phyloP scores from a whole-genome alignment of 2,797 vertebrate species.

The Molossus alvarezi region DNA sequence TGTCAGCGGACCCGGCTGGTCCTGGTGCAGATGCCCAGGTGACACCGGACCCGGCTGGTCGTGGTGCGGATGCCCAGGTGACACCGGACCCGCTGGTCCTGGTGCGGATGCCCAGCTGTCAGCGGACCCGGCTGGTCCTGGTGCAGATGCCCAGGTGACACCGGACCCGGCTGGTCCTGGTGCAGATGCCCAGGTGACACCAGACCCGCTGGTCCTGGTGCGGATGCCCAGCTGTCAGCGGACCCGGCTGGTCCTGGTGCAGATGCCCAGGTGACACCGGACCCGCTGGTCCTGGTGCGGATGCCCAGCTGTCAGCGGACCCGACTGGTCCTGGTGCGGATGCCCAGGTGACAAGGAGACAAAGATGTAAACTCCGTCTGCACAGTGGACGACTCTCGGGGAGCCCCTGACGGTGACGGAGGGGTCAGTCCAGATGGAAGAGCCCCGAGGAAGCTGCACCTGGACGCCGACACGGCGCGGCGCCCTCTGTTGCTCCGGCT shows the following conservation, averaged over 20 bases:
- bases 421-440: slow-evolving; percentile 41
- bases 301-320: background rate
- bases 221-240: too few species aligned
- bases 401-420: slow-evolving; percentile 7
- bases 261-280: too few species aligned
- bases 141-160: background rate
- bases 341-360: background rate
- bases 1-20: too few species aligned
- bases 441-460: slow-evolving; percentile 50
- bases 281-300: too few species aligned
- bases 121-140: background rate
- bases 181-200: too few species aligned
- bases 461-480: background rate
- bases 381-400: background rate
- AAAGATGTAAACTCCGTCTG: slow-evolving; percentile 64
- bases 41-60: background rate
- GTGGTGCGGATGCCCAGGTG: background rate
- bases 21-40: too few species aligned
- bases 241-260: too few species aligned
- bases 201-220: too few species aligned
- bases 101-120: too few species aligned
- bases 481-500: background rate
- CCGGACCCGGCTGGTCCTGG: too few species aligned
- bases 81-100: background rate
- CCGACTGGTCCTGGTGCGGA: background rate